Evolutionary conservation across 1,140 invertebrate genomes (phyloP).

Genomic region (Ips typographus): DNA sequence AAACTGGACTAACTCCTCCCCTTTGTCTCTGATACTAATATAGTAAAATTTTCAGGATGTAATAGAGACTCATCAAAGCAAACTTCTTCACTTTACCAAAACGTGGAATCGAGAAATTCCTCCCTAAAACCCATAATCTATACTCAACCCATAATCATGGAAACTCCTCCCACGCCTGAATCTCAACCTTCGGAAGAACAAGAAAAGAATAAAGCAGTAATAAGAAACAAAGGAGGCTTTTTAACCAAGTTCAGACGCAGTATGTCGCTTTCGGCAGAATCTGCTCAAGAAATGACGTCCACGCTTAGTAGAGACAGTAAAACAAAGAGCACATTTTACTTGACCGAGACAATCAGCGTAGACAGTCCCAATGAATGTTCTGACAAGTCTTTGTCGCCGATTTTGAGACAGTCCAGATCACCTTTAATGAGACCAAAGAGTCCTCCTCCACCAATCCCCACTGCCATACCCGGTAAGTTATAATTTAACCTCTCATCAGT

Average conservation of each 20-base stretch:
- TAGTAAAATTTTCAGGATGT: no score
- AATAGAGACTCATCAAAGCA: no score
- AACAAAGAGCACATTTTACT: constrained; percentile 64
- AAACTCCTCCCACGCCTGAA: constrained; percentile 21
- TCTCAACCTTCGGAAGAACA: constrained; percentile 21
- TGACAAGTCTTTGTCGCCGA: constrained; percentile 36
- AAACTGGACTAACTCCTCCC: no score
- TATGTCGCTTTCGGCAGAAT: constrained; percentile 45
- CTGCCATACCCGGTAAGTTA: constrained; percentile 17
- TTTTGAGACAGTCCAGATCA: constrained; percentile 32
- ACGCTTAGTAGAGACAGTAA: constrained; percentile 35
- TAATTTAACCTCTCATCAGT: background rate
- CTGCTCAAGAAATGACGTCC: constrained; percentile 39
- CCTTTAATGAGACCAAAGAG: constrained; percentile 45
- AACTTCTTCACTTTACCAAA: constrained; percentile 1
- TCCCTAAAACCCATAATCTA: background rate
- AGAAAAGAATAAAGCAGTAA: constrained; percentile 28
- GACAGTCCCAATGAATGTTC: constrained; percentile 21
- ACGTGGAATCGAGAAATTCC: constrained; percentile 8
- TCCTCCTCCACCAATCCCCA: constrained; percentile 48
- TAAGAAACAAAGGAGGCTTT: constrained; percentile 36
- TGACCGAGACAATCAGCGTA: constrained; percentile 61
- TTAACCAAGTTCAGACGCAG: constrained; percentile 47
- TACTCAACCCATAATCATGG: constrained; percentile 4
- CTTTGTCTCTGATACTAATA: no score